phyloP scores from a whole-genome alignment of 2,113 vertebrate genomes.

The Salvelinus alpinus region DNA sequence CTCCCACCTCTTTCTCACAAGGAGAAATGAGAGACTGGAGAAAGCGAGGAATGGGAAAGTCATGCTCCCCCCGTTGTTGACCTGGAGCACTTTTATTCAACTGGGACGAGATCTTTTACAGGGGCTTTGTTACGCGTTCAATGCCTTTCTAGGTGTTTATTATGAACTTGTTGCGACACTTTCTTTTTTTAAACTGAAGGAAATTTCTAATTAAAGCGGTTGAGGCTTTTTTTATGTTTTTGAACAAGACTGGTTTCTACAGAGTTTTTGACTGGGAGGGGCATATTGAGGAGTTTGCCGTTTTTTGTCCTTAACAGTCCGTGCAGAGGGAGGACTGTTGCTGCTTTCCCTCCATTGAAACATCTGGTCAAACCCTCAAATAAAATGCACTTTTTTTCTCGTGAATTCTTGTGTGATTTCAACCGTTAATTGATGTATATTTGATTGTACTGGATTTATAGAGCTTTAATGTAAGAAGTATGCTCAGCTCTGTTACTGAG shows the following conservation, averaged over 20 bases:
- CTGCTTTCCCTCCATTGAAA: constrained; percentile 44
- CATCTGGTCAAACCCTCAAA: constrained; percentile 57
- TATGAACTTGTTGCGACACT: constrained; percentile 43
- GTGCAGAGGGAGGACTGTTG: constrained; percentile 30
- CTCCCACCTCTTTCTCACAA: constrained; percentile 9
- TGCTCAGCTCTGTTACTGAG: too few species aligned
- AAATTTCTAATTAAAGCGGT: constrained; percentile 25
- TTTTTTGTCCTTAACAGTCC: constrained; percentile 7
- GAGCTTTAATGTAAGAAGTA: too few species aligned
- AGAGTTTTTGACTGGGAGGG: constrained; percentile 38
- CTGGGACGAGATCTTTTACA: constrained; percentile 35
- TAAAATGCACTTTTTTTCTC: constrained; percentile 80
- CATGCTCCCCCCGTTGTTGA: not conserved
- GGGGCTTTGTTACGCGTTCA: constrained; percentile 61
- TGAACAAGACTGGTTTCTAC: constrained; percentile 42
- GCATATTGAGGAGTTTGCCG: constrained; percentile 18
- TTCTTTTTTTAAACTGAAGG: constrained; percentile 52
- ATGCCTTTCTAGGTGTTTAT: constrained; percentile 52
- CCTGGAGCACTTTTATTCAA: constrained; percentile 32
- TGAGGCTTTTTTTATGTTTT: constrained; percentile 21
- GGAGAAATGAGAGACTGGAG: not conserved
- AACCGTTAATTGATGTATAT: not conserved
- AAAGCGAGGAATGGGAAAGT: not conserved
- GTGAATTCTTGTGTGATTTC: constrained; percentile 9
- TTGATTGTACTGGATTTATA: too few species aligned